Base-by-base conservation (phyloP, 2,888 invertebrate genomes). In the Theretra japonica region DNA sequence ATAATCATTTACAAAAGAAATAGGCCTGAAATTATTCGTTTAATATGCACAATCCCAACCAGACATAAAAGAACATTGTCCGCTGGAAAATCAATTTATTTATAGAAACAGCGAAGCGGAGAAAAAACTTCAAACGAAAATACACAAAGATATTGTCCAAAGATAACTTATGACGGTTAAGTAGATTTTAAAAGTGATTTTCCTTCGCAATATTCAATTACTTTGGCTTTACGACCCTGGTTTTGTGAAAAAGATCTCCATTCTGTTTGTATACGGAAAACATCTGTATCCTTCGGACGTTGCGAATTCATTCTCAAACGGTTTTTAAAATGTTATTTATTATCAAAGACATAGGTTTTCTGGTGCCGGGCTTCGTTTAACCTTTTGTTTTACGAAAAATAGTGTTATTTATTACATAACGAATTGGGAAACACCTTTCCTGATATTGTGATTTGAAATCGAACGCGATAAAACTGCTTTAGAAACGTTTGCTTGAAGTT, bases 191-290 rank as follows among this genome's bases (percentile, higher is more conserved):
- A 70, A 70, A 70, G 62, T 33, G 70, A 56, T 71, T 71, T 65
- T n/a, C 33, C 33, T 19, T 56, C 56, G 57, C 65, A 33, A 56
- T 33, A 71, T 71, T 71, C 70, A 65, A 71, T 71, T 71, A 71
- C 62, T 62, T 62, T 23, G 60, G 70, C 65, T 71, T 71, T 65
- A 71, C 62, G 60, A 53, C n/a, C 62, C 21, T 65, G 8, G 23
- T 19, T 65, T 71, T 71, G 56, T 25, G 41, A 56, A 71, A 70
- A 71, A 71, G 53, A 28, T 70, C n/a, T 30, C 7, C 53, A 28
- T 30, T 60, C 53, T 70, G 53, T 62, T 50, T 19, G 53, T 62
- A 19, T 19, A 23, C 21, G 21, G 53, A 50, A 70, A 70, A 65
- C 23, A 3, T 25, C 25, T 65, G 23, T 65, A 65, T 62, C 33